A percentile compares a stretch with the other conserved stretches of the same genome.
Conservation (phyloP, 2,797 vertebrate species). For the Hydrocynus forskahlii region DNA sequence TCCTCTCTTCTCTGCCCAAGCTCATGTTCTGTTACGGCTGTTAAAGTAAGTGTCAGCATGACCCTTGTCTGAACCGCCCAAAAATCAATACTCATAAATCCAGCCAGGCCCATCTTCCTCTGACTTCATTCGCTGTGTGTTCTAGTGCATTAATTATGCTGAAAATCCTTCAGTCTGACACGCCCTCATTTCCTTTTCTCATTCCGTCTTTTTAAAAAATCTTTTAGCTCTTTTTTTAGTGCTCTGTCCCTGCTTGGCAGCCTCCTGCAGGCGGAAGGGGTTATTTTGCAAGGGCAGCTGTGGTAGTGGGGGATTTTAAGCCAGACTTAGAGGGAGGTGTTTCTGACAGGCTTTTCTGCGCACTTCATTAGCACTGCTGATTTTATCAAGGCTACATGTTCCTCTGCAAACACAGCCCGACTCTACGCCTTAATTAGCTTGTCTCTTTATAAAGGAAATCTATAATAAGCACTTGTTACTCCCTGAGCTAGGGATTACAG, state of each 20-base stretch:
- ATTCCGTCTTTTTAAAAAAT: background rate
- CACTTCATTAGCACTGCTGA: slow-evolving; percentile 69
- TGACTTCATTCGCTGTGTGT: slow-evolving; percentile 44
- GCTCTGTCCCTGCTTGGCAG: slow-evolving; percentile 9
- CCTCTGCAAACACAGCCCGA: slow-evolving; percentile 65
- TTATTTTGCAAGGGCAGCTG: slow-evolving; percentile 13
- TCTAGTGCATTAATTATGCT: slow-evolving; percentile 49
- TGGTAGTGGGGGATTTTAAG: slow-evolving; percentile 6
- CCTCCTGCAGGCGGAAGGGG: slow-evolving; percentile 31
- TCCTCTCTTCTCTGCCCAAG: slow-evolving; percentile 18
- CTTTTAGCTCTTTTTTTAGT: slow-evolving; percentile 6
- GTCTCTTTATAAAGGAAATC: slow-evolving; percentile 63
- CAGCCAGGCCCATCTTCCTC: slow-evolving; percentile 17
- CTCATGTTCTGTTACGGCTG: slow-evolving; percentile 49
- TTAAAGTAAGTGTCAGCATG: slow-evolving; percentile 46
- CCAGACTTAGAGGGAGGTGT: slow-evolving; percentile 62
- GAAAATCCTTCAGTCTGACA: slow-evolving; percentile 25
- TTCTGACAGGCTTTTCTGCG: slow-evolving; percentile 33
- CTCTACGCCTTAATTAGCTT: slow-evolving; percentile 69
- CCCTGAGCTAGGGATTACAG: slow-evolving; percentile 60
- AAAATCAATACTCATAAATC: slow-evolving; percentile 63
- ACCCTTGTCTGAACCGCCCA: slow-evolving; percentile 63
- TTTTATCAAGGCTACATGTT: slow-evolving; percentile 68
- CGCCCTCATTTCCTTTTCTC: background rate
- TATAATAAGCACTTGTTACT: slow-evolving; percentile 56